Conservation (phyloP, 2,113 vertebrate genomes). For the Calyptomena viridis region DNA sequence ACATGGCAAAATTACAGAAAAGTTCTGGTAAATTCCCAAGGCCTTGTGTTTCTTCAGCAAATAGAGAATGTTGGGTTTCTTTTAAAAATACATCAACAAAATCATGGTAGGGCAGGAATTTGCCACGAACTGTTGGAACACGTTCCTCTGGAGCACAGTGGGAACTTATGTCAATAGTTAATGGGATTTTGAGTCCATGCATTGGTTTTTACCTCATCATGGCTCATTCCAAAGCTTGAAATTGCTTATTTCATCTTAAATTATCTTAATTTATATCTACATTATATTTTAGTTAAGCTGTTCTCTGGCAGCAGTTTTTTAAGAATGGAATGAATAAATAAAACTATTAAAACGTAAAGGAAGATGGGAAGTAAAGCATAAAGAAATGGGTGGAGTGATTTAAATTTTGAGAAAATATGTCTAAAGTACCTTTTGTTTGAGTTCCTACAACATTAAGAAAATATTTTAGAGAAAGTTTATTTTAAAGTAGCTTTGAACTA, state of each 20-base stretch:
- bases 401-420: background rate
- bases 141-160: background rate
- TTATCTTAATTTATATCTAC: background rate
- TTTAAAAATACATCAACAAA: background rate
- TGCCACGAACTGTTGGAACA: background rate
- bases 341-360: background rate
- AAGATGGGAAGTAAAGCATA: background rate
- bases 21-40: slow-evolving; percentile 79
- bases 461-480: background rate
- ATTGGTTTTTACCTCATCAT: background rate
- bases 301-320: background rate
- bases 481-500: background rate
- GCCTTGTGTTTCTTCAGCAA: background rate
- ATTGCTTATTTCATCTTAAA: too few relatives aligned
- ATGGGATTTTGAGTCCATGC: background rate
- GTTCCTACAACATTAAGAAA: background rate
- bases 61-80: background rate
- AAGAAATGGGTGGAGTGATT: background rate
- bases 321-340: background rate
- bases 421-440: background rate
- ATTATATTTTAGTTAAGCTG: background rate
- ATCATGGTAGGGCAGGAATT: background rate
- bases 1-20: slow-evolving; percentile 94
- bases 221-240: background rate
- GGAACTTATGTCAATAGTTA: background rate